phyloP scores from a whole-genome alignment of 2,888 invertebrate species.

The Nomada fucata region DNA sequence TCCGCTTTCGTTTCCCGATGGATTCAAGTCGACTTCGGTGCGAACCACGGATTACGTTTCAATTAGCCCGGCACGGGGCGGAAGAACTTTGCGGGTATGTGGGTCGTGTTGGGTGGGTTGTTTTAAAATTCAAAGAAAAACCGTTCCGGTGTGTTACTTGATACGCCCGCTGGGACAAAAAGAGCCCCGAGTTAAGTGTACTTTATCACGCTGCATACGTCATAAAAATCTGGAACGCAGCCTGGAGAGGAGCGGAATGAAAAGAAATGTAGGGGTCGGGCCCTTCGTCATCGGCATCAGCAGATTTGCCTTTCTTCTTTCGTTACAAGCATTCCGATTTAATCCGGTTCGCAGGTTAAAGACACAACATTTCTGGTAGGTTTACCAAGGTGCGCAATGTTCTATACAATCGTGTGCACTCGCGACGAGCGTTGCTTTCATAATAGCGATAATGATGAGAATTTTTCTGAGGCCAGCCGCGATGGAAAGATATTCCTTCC shows the following conservation, averaged over 20 bases:
- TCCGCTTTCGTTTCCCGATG: not conserved
- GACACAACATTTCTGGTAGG: not conserved
- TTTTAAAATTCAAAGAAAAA: constrained; percentile 47
- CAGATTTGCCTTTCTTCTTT: not conserved
- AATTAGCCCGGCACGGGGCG: constrained; percentile 30
- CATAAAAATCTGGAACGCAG: constrained; percentile 56
- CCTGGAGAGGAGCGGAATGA: constrained; percentile 24
- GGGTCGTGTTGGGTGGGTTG: constrained; percentile 51
- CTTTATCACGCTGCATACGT: constrained; percentile 57
- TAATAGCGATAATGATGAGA: not conserved
- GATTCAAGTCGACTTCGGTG: not conserved
- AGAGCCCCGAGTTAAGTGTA: constrained; percentile 50
- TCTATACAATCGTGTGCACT: no score
- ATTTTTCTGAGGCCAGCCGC: not conserved
- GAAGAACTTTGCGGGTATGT: constrained; percentile 14
- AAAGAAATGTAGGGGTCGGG: constrained; percentile 45
- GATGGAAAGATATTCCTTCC: not conserved
- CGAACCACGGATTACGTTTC: constrained; percentile 33
- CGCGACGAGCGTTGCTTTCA: no score
- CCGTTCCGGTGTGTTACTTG: constrained; percentile 43
- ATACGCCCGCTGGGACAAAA: constrained; percentile 39
- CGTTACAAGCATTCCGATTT: not conserved
- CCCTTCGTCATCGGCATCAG: constrained; percentile 28
- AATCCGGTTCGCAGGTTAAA: not conserved
- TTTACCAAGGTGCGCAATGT: no score